Base-by-base conservation (phyloP, 2,113 vertebrate genomes). In the Xiphophorus hellerii region DNA sequence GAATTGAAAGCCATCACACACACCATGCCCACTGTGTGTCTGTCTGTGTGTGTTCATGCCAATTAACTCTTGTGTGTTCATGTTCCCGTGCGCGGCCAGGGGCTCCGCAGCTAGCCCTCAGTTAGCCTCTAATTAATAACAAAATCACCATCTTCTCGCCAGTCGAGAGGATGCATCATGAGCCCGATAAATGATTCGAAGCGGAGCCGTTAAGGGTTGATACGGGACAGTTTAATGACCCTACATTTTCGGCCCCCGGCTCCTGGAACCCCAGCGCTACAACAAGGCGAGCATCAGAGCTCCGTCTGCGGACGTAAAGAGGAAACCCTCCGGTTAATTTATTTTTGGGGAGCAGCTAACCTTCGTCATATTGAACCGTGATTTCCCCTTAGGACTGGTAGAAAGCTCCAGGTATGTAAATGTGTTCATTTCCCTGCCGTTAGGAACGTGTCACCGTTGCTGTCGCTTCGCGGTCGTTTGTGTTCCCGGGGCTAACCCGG, bases 31-130 rank as follows among this genome's bases (percentile, higher is more conserved):
- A 48, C 39, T 73, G 75, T 77, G 33, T 73, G 81, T 13, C 77
- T 20, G 69, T 33, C 31, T 33, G 31, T 37, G 63, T 58, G 78
- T 74, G 82, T 83, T 76, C 72, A 25, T 85, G 88, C 81, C 86
- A 85, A 83, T 90, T 90, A 89, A 74, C 48, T 83, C 29, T 83
- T 89, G 74, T 69, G 73, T 93, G 92, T 93, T 91, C 93, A 92
- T 92, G 93, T 94, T 94, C 92, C 92, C 86, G 92, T 90, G 91
- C 80, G 87, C 85, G 83, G 85, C 80, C 83, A 82, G 77, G 42
- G 61, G 80, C 81, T 88, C 84, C 44, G 69, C 58, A 71, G 87
- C 90, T 93, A 91, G 84, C 88, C 67, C 30, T 35, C 71, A 84
- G 88, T 83, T 83, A 82, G 72, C 88, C 81, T 81, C 27, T 82